A percentile compares a stretch with the other conserved stretches of the same genome.
Conservation (phyloP, 2,888 invertebrate species). For the Mimas tiliae region DNA sequence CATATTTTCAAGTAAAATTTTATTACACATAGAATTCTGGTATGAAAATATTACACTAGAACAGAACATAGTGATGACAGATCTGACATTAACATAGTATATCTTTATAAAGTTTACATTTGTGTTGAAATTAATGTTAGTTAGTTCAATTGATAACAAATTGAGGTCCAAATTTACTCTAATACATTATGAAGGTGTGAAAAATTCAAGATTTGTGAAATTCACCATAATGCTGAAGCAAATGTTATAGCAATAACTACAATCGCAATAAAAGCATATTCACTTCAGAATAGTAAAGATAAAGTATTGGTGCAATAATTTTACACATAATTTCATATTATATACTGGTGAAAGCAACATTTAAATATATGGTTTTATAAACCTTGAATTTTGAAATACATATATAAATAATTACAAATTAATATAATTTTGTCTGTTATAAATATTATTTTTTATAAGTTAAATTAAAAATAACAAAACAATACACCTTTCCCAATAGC, state of each 20-base stretch:
- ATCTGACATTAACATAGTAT: slow-evolving; percentile 35
- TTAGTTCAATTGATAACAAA: not conserved
- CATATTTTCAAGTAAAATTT: slow-evolving; percentile 45
- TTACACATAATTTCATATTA: slow-evolving; percentile 4
- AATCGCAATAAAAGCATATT: not conserved
- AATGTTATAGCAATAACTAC: not conserved
- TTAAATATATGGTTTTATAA: slow-evolving; percentile 36
- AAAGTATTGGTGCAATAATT: not conserved
- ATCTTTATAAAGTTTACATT: not conserved
- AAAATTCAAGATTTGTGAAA: not conserved
- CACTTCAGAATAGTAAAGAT: not conserved
- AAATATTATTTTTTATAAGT: slow-evolving; percentile 20
- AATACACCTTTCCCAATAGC: slow-evolving; percentile 36
- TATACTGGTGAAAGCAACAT: slow-evolving; percentile 16
- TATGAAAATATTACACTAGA: slow-evolving; percentile 34
- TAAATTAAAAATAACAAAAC: slow-evolving; percentile 29
- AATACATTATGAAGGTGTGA: not conserved
- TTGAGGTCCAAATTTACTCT: not conserved
- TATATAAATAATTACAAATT: not conserved
- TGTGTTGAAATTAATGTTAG: not conserved
- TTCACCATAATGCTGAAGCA: not conserved
- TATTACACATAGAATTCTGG: slow-evolving; percentile 53
- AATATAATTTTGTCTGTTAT: not conserved
- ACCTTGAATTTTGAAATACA: slow-evolving; percentile 30
- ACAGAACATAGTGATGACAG: slow-evolving; percentile 33